phyloP scores from a whole-genome alignment of 2,797 vertebrate species.

The Pseudochirops corinnae region DNA sequence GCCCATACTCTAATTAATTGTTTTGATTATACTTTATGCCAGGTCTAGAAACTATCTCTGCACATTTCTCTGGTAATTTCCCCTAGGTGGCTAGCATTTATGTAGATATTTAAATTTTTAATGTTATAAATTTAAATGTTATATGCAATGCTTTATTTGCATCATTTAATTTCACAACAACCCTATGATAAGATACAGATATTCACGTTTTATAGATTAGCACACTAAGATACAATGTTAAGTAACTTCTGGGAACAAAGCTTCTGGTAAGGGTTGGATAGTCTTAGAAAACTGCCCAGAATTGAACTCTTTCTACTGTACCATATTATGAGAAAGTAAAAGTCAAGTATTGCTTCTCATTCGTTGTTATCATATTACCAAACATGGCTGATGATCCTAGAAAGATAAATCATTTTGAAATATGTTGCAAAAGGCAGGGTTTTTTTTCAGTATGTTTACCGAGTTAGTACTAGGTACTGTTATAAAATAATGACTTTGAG shows the following conservation, averaged over 20 bases:
- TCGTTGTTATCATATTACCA: background rate
- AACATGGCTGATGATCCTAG: background rate
- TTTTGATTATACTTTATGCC: background rate
- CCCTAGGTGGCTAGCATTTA: background rate
- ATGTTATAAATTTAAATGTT: too few species aligned
- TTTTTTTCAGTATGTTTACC: background rate
- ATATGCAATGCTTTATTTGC: background rate
- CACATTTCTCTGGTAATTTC: background rate
- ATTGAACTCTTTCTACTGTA: constrained; percentile 46
- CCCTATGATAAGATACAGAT: background rate
- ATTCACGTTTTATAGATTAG: background rate
- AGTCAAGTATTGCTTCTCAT: constrained; percentile 3
- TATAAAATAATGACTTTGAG: background rate
- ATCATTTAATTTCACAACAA: background rate
- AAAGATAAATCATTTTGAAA: background rate
- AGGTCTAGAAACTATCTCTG: background rate
- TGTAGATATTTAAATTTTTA: background rate
- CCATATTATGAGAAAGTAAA: constrained; percentile 24
- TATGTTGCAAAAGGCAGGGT: background rate
- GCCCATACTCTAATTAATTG: background rate
- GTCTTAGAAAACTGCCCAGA: background rate
- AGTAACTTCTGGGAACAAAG: background rate
- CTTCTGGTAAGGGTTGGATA: background rate
- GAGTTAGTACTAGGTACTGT: background rate
- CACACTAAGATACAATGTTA: background rate